Evolutionary conservation across 2,797 vertebrate species (phyloP).

Genomic region (Melanotaenia trifasciata): DNA sequence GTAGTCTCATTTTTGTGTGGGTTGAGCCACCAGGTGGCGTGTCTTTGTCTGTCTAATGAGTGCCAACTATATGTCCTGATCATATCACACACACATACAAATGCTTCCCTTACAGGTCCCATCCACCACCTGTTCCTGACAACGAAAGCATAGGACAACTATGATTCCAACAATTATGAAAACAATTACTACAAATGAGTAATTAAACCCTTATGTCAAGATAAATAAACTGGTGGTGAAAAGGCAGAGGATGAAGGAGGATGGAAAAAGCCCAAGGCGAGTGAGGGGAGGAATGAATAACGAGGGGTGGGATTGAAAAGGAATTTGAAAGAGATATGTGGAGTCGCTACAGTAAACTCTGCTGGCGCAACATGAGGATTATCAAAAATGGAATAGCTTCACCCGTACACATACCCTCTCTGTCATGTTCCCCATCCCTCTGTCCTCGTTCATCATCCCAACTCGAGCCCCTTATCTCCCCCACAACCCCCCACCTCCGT

Average conservation of each 20-base stretch:
- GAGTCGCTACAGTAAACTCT: slow-evolving; percentile 31
- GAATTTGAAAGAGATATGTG: slow-evolving; percentile 21
- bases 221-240: slow-evolving; percentile 74
- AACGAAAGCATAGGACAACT: slow-evolving; percentile 62
- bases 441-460: slow-evolving; percentile 66
- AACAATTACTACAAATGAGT: slow-evolving; percentile 84
- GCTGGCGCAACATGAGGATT: slow-evolving; percentile 39
- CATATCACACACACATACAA: slow-evolving; percentile 13
- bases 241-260: slow-evolving; percentile 48
- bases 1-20: slow-evolving; percentile 15
- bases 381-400: slow-evolving; percentile 50
- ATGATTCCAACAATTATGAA: slow-evolving; percentile 76
- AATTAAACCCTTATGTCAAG: slow-evolving; percentile 79
- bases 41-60: slow-evolving; percentile 55
- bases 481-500: not conserved
- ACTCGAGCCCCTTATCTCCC: slow-evolving; percentile 56
- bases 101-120: slow-evolving; percentile 53
- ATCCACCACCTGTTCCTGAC: slow-evolving; percentile 67
- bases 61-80: slow-evolving; percentile 37
- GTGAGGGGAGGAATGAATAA: slow-evolving; percentile 32
- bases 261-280: slow-evolving; percentile 48
- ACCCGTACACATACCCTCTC: slow-evolving; percentile 37
- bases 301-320: slow-evolving; percentile 36
- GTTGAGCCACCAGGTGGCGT: slow-evolving; percentile 68
- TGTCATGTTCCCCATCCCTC: slow-evolving; percentile 46